phyloP scores from a whole-genome alignment of 2,888 invertebrate genomes.

The Galerucella pusilla region DNA sequence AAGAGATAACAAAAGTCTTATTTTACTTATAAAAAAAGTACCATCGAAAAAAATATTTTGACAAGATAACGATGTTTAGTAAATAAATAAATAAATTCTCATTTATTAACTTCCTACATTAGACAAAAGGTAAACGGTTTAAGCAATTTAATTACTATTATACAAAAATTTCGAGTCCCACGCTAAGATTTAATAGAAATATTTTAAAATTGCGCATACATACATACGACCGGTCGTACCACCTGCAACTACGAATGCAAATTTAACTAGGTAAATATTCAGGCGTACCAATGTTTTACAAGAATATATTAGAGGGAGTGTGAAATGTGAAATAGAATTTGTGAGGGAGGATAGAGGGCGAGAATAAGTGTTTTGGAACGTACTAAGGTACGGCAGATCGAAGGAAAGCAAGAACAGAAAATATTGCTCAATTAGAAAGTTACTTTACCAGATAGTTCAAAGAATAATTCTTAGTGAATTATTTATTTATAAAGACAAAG shows the following conservation, averaged over 20 bases:
- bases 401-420: too few species aligned
- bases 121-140: not conserved
- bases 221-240: not conserved
- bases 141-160: not conserved
- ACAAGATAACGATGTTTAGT: too few species aligned
- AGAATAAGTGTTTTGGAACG: not conserved
- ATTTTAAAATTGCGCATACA: slow-evolving; percentile 7
- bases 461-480: too few species aligned
- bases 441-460: too few species aligned
- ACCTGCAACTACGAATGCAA: slow-evolving; percentile 7
- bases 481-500: too few species aligned
- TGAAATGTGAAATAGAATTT: not conserved
- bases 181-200: not conserved
- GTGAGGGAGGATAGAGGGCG: not conserved
- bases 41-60: too few species aligned
- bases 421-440: too few species aligned
- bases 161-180: slow-evolving; percentile 5
- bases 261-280: not conserved
- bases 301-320: not conserved
- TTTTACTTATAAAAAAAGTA: too few species aligned
- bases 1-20: too few species aligned
- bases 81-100: too few species aligned
- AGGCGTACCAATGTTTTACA: not conserved
- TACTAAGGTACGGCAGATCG: too few species aligned
- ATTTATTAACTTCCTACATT: too few species aligned